These are phyloP conservation scores for Aphodius granarius DNA, from an alignment of 2,888 invertebrate species.

Conservation along the genomic window DNA sequence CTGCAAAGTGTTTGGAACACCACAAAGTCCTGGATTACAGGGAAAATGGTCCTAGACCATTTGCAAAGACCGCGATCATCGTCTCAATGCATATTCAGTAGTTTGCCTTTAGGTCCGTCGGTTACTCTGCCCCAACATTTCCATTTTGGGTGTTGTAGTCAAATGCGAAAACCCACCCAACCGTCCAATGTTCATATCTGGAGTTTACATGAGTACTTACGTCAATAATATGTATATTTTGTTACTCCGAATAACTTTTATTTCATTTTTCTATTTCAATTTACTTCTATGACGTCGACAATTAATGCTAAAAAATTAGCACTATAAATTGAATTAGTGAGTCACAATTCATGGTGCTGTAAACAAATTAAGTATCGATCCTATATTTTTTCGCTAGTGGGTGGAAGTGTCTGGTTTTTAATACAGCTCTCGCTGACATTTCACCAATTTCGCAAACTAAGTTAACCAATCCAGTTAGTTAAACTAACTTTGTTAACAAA, in stretches of 20 bases:
- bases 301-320: too few relatives aligned
- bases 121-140: neutral
- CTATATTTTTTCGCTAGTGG: neutral
- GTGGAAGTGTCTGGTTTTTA: neutral
- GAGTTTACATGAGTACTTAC: too few relatives aligned
- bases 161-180: neutral
- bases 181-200: neutral
- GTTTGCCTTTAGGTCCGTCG: conserved; percentile 4
- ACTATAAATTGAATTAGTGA: too few relatives aligned
- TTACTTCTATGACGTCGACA: too few relatives aligned
- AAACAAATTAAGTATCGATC: neutral
- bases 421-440: neutral
- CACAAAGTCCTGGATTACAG: conserved; percentile 6
- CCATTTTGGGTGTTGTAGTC: neutral
- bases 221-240: too few relatives aligned
- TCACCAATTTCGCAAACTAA: neutral
- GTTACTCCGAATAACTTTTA: too few relatives aligned
- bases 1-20: conserved; percentile 8
- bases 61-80: neutral
- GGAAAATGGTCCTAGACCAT: conserved; percentile 7
- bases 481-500: neutral
- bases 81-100: conserved; percentile 8
- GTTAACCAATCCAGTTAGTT: neutral
- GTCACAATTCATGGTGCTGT: too few relatives aligned
- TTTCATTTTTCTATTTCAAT: too few relatives aligned